A percentile compares a stretch with the other conserved stretches of the same genome.
phyloP scores from a whole-genome alignment of 2,888 invertebrate genomes.

The Amblyjoppa fuscipennis region DNA sequence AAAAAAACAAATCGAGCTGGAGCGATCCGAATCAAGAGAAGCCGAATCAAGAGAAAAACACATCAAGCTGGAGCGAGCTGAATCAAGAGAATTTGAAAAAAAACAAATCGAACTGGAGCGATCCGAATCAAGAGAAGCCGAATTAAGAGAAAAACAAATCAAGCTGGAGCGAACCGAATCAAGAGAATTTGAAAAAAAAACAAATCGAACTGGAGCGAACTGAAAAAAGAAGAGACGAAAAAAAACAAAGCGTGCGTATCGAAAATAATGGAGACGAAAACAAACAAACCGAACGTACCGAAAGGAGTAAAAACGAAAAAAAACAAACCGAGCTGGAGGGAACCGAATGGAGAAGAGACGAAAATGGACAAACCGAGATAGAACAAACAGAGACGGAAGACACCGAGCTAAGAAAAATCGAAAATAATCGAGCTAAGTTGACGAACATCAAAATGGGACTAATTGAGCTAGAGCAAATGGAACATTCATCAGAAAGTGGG shows the following conservation, averaged over 20 bases:
- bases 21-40: not conserved
- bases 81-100: not conserved
- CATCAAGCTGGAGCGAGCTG: not conserved
- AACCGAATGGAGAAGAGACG: not conserved
- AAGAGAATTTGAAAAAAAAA: not conserved
- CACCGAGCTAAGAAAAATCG: not conserved
- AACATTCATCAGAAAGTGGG: not conserved
- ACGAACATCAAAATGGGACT: not conserved
- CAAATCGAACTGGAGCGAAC: slow-evolving; percentile 2
- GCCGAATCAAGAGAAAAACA: not conserved
- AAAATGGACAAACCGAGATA: not conserved
- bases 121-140: not conserved
- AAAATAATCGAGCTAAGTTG: not conserved
- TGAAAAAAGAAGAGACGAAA: not conserved
- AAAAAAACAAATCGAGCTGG: no score
- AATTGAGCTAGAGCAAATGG: not conserved
- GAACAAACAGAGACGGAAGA: not conserved
- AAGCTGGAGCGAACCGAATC: not conserved
- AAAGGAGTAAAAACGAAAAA: not conserved
- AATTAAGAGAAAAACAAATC: no score
- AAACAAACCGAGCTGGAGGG: no score
- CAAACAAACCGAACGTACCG: no score
- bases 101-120: not conserved
- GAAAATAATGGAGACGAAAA: not conserved
- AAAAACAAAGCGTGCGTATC: slow-evolving; percentile 2